Conservation (phyloP, 2,888 invertebrate genomes). For the Nephrotoma flavescens region DNA sequence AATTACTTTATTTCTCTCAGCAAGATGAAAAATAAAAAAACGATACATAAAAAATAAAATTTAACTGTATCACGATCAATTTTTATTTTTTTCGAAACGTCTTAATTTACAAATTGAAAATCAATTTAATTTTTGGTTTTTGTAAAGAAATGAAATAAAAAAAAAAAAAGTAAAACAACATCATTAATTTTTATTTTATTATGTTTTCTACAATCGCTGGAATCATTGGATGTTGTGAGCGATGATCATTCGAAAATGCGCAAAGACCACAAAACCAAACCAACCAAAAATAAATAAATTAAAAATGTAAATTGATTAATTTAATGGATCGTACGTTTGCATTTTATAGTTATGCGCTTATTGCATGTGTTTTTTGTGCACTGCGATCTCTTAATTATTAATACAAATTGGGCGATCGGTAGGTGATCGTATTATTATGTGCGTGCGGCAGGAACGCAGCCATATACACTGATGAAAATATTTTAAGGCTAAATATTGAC, state of each 20-base stretch:
- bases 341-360: neutral
- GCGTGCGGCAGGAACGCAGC: neutral
- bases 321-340: neutral
- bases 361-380: neutral
- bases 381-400: neutral
- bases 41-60: neutral
- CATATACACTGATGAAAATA: neutral
- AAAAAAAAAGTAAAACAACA: neutral
- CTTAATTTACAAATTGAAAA: neutral
- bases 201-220: neutral
- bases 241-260: neutral
- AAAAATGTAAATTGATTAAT: neutral
- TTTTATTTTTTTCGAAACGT: neutral
- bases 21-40: neutral
- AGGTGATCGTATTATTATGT: neutral
- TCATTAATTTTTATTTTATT: neutral
- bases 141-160: neutral
- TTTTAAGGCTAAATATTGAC: neutral
- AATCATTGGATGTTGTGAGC: neutral
- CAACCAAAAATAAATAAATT: neutral
- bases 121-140: neutral
- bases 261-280: neutral
- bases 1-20: neutral
- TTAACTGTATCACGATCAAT: neutral
- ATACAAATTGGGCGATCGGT: neutral